Conservation (phyloP, 1,140 invertebrate species). For the Leptinotarsa texana region DNA sequence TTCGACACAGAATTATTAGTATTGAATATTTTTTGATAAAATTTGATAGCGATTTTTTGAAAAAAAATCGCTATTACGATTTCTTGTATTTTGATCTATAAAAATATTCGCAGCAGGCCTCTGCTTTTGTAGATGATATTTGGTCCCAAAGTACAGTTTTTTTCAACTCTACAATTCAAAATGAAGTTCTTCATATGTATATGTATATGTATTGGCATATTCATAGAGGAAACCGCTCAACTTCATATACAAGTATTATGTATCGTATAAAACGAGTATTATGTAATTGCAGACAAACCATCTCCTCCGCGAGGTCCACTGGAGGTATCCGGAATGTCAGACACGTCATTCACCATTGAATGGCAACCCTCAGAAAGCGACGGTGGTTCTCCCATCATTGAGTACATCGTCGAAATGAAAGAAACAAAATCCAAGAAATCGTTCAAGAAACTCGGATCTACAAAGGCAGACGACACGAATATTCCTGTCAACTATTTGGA, state of each 20-base stretch:
- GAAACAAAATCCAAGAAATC: constrained; percentile 71
- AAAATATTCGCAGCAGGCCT: no score
- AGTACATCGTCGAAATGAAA: constrained; percentile 84
- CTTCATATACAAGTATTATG: neutral
- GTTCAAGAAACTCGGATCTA: constrained; percentile 74
- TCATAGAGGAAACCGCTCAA: no score
- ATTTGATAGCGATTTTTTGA: no score
- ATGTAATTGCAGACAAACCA: constrained; percentile 62
- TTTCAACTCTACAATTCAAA: no score
- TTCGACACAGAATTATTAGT: no score
- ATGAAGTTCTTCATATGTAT: no score
- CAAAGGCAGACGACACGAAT: constrained; percentile 64
- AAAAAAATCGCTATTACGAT: no score
- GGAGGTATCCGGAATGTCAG: constrained; percentile 78
- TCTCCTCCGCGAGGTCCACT: constrained; percentile 79
- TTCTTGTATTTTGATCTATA: no score
- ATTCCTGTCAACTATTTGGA: constrained; percentile 71
- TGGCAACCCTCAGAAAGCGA: constrained; percentile 83
- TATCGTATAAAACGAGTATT: neutral
- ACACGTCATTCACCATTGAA: constrained; percentile 79
- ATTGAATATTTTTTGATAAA: no score
- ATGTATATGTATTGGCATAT: no score
- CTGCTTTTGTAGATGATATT: no score
- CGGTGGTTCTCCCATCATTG: constrained; percentile 81
- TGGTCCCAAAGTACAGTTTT: no score